A percentile compares a stretch with the other conserved stretches of the same genome.
phyloP scores from a whole-genome alignment of 2,888 invertebrate genomes.

The Papilio protenor region DNA sequence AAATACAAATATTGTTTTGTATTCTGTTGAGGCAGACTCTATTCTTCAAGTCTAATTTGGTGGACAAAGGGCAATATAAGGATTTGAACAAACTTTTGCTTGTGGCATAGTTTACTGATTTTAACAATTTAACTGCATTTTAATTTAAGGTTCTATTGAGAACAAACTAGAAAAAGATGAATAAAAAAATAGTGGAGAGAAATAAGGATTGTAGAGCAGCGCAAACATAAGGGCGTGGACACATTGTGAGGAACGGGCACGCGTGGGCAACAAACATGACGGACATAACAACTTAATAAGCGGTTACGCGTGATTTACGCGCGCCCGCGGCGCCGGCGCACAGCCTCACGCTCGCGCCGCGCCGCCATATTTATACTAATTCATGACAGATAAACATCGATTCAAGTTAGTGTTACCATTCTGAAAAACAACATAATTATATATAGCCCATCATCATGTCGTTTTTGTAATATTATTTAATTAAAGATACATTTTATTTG shows the following conservation, averaged over 20 bases:
- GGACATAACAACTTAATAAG: conserved; percentile 83
- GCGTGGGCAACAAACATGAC: conserved; percentile 79
- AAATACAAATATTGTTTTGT: conserved; percentile 37
- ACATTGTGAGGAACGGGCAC: conserved; percentile 63
- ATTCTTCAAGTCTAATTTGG: conserved; percentile 1
- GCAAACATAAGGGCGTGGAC: conserved; percentile 78
- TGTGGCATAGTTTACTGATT: background rate
- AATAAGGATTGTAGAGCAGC: conserved; percentile 62
- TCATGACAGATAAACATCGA: conserved; percentile 80
- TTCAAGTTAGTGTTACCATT: conserved; percentile 62
- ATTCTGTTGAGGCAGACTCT: background rate
- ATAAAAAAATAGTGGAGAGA: conserved; percentile 53
- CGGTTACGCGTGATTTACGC: conserved; percentile 81
- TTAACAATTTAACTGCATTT: background rate
- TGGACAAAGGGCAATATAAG: conserved; percentile 19
- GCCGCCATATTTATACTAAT: conserved; percentile 79
- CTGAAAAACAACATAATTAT: conserved; percentile 53
- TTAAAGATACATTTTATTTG: conserved; percentile 37
- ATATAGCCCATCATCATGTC: conserved; percentile 20
- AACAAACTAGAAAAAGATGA: conserved; percentile 39
- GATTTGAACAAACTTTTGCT: background rate
- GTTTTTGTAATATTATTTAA: conserved; percentile 34
- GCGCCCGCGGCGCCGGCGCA: conserved; percentile 81
- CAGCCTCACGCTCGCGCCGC: conserved; percentile 51
- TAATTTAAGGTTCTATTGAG: background rate